Evolutionary conservation across 2,888 invertebrate species (phyloP), one percentile per base, ranked within the genome.

Genomic region (Habrosyne pyritoides): DNA sequence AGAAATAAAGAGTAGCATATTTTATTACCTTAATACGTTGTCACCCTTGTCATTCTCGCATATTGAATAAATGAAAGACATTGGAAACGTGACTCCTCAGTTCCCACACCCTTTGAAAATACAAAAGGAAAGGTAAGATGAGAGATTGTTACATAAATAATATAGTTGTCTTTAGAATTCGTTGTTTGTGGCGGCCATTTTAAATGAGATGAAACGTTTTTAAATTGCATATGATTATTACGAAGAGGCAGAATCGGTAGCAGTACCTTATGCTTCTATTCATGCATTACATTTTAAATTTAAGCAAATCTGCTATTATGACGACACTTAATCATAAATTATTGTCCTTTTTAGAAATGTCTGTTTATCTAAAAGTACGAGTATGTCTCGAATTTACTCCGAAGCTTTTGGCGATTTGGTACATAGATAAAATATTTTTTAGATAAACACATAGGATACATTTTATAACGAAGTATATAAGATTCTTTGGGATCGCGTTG

Each of bases 1-100:
- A 62, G 66, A 63, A 69, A 69, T 66, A 64, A 66, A 61, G 56
- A 59, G 33, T 63, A 64, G 69, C 67, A 67, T 67, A 60, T 67
- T 48, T 26, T 63, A 52, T 56, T 58, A 56, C 64, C 55, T 55
- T 69, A 71, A 67, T 69, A 66, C 64, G 67, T 67, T 60, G 72
- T 68, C 66, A 55, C 42, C 53, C 47, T 14, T 62, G 66, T 60
- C 71, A 63, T 42, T 54, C 63, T 60, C 59, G 54, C 49, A 47
- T 22, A 24, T 47, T 47, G 24, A 47, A 47, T 47, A 47, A n/a
- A 47, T 66, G 60, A 63, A 57, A 53, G 63, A 69, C 60, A 63
- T 48, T 53, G 57, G 50, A 56, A 69, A 71, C 71, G 69, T 71
- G 71, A 63, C 67, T 63, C 59, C 54, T 52, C 52, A 56, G 52